Evolutionary conservation across 2,888 invertebrate species (phyloP), one percentile per base, ranked within the genome.

Genomic region (Oxyscelio sp.): DNA sequence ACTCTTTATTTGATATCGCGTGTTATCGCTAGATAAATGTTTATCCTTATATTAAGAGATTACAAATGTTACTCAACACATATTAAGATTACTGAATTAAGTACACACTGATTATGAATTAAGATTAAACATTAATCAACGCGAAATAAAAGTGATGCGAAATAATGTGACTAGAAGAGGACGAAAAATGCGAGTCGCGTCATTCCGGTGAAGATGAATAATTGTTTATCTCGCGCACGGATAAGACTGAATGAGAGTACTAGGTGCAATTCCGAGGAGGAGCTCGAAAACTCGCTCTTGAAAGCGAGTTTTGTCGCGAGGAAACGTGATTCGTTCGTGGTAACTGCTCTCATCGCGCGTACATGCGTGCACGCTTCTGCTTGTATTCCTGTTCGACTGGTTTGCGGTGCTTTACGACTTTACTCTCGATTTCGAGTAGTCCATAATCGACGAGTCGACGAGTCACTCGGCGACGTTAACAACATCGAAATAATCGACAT

Each of bases 321-420:
- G 79, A 86, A 82, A 82, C 86, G 75, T 73, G 86, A 82, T 82
- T 74, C 71, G 61, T 43, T 83, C 63, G 63, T 52, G 58, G 71
- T 68, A 75, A 74, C 56, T 40, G 80, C 75, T 65, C 75, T 54
- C 74, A 52, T 58, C 68, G 65, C 78, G 87, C 88, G 88, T 89
- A 89, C 88, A 89, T 89, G 89, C 89, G 86, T 83, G 85, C 82
- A 66, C 50, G 65, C 65, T 56, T 38, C 52, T 75, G 17, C 66
- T 50, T 27, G 82, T 78, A 85, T 82, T 85, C 85, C 79, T 70
- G 85, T 74, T 85, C 82, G 75, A 82, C 85, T 82, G 85, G 79
- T 85, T 82, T 85, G 63, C 45, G 71, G 85, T 85, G 82, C 85
- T 82, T 85, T 85, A 81, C 85, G 78, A 81, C 85, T 81, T 82